A percentile compares a stretch with the other conserved stretches of the same genome.
phyloP scores from a whole-genome alignment of 2,888 invertebrate species.

The Chydorus sphaericus region DNA sequence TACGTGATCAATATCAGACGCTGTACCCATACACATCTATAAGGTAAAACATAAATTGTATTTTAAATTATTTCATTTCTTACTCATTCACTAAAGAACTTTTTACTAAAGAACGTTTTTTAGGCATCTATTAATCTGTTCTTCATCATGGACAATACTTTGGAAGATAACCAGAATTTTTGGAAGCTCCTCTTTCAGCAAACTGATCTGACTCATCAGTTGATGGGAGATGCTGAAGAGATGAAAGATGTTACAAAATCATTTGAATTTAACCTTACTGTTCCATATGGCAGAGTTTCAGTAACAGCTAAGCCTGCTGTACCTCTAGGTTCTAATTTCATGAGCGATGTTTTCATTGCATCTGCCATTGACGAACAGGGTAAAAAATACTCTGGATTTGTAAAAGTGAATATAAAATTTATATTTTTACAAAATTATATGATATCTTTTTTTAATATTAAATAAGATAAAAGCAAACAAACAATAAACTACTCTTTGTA shows the following conservation, averaged over 20 bases:
- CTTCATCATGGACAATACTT: too few species aligned
- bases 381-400: neutral
- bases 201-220: neutral
- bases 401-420: too few species aligned
- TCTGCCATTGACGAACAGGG: neutral
- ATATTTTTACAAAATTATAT: too few species aligned
- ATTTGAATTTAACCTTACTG: neutral
- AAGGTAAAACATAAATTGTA: too few species aligned
- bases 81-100: too few species aligned
- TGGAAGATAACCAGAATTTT: neutral
- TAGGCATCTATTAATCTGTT: too few species aligned
- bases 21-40: too few species aligned
- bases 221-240: neutral
- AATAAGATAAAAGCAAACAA: neutral
- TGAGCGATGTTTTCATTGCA: neutral
- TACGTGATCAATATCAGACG: too few species aligned
- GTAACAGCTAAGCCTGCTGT: neutral
- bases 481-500: neutral
- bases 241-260: neutral
- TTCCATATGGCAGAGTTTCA: neutral
- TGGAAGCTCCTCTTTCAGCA: neutral
- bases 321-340: neutral
- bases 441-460: too few species aligned
- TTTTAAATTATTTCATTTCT: too few species aligned
- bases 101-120: too few species aligned